Evolutionary conservation across 2,797 vertebrate species (phyloP).

Genomic region (Lemur catta): DNA sequence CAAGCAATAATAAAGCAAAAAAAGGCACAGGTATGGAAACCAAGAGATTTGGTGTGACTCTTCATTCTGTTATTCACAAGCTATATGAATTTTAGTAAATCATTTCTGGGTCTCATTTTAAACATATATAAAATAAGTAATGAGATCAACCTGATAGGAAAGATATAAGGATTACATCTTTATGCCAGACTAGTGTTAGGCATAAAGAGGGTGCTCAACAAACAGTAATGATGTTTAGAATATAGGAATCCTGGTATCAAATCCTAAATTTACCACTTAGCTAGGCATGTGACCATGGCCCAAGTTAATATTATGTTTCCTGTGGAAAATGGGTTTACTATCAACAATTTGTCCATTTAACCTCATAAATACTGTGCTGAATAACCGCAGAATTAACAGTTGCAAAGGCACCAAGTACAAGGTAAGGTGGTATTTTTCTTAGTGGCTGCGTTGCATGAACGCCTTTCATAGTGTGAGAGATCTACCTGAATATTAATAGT

Average conservation of each 20-base stretch:
- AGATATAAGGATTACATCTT: neutral
- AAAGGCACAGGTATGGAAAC: neutral
- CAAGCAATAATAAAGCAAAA: neutral
- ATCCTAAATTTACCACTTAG: neutral
- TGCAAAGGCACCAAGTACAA: neutral
- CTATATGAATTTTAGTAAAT: conserved; percentile 5
- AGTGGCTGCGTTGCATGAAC: neutral
- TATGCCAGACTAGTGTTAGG: neutral
- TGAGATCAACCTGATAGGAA: neutral
- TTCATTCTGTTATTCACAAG: neutral
- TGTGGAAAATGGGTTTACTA: neutral
- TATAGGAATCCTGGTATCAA: neutral
- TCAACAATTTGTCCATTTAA: neutral
- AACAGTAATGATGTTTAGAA: neutral
- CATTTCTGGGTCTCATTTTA: neutral
- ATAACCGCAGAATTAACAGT: neutral
- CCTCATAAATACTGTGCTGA: neutral
- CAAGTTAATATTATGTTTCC: neutral
- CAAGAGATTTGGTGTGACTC: neutral
- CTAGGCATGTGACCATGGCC: neutral
- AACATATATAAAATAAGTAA: conserved; percentile 6
- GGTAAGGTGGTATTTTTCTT: neutral
- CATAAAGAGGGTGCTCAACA: neutral
- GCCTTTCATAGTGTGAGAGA: neutral
- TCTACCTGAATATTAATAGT: neutral